Evolutionary conservation across 2,113 vertebrate genomes (phyloP).

Genomic region (Takifugu flavidus): DNA sequence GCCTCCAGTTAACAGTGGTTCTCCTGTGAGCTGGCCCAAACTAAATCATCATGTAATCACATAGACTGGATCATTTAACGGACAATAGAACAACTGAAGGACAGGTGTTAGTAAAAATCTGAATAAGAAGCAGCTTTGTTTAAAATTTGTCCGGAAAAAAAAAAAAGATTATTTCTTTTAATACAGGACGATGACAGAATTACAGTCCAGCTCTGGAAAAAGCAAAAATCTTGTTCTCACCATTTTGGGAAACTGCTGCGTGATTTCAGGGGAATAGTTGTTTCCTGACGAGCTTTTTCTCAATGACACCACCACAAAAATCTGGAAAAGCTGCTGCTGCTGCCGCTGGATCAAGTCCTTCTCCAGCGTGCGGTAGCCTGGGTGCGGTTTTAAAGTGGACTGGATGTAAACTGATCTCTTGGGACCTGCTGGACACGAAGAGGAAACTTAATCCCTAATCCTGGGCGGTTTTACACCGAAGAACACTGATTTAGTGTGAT

Average conservation of each 20-base stretch:
- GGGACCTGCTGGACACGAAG: conserved; percentile 67
- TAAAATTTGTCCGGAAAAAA: background rate
- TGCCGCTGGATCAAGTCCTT: conserved; percentile 90
- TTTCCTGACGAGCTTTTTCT: conserved; percentile 80
- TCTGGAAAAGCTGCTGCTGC: conserved; percentile 92
- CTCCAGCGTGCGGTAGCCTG: conserved; percentile 91
- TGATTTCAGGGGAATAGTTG: conserved; percentile 84
- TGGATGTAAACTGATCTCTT: conserved; percentile 80
- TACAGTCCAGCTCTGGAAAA: background rate
- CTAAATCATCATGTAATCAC: background rate
- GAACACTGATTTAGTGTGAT: conserved; percentile 2
- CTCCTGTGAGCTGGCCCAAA: background rate
- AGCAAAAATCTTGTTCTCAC: conserved; percentile 60
- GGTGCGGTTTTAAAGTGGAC: conserved; percentile 81
- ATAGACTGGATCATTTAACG: background rate
- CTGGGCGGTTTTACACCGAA: conserved; percentile 7
- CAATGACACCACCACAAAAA: conserved; percentile 95
- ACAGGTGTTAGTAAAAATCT: background rate
- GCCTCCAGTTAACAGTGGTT: background rate
- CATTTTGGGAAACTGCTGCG: conserved; percentile 94
- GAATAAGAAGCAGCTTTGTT: conserved; percentile 1
- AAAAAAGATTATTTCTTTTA: conserved; percentile 19
- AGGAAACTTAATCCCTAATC: conserved; percentile 19
- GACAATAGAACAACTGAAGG: background rate
- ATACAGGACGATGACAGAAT: background rate